These are phyloP conservation scores for Stenodera caucasica DNA, from an alignment of 2,888 invertebrate species.

Conservation along the genomic window DNA sequence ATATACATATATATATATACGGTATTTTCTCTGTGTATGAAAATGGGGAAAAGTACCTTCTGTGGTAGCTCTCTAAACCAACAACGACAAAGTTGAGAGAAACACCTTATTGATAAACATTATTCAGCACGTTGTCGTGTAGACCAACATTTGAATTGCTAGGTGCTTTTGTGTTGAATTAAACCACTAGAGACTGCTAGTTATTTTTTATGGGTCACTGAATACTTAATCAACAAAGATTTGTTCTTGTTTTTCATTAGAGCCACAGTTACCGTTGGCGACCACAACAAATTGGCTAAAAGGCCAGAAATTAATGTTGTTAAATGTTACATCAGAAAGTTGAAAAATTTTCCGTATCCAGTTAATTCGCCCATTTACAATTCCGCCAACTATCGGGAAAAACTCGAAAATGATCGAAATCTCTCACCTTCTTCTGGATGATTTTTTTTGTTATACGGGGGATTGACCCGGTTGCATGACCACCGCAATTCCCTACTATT, in stretches of 20 bases:
- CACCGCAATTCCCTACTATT: constrained; percentile 29
- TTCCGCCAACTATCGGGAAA: too few relatives aligned
- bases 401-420: too few relatives aligned
- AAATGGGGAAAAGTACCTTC: constrained; percentile 33
- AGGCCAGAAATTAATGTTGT: neutral
- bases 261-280: neutral
- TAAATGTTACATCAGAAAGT: too few relatives aligned
- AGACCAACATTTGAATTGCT: constrained; percentile 29
- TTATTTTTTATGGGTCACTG: constrained; percentile 32
- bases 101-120: constrained; percentile 45
- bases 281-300: neutral
- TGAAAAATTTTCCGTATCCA: too few relatives aligned
- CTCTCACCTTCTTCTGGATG: too few relatives aligned
- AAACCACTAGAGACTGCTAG: constrained; percentile 30
- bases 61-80: constrained; percentile 36
- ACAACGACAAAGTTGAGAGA: constrained; percentile 24
- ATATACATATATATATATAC: too few relatives aligned
- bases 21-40: neutral
- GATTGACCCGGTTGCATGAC: too few relatives aligned
- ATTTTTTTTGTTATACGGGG: too few relatives aligned
- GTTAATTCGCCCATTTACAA: too few relatives aligned
- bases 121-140: constrained; percentile 37
- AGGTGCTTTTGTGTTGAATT: constrained; percentile 28
- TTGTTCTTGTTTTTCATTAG: constrained; percentile 22
- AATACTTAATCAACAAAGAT: constrained; percentile 28